Base-by-base conservation (phyloP, 2,888 invertebrate genomes). In the Agrochola macilenta region DNA sequence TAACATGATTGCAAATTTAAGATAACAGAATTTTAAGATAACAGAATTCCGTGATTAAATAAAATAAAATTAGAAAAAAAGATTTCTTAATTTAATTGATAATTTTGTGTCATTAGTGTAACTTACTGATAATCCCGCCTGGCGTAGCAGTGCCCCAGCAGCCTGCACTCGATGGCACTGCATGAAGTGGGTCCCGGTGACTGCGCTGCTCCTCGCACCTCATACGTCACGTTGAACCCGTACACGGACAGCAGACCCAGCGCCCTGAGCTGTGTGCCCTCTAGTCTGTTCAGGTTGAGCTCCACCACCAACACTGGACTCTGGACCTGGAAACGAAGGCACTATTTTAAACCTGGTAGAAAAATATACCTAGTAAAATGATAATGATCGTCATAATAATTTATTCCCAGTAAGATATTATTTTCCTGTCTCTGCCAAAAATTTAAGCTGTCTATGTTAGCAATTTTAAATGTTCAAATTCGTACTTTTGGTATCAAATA, bases 201-300 rank as follows among this genome's bases (percentile, higher is more conserved):
- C 73, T 97, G 97, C 4, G 93, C 91, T 1, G 94, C 94, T 0
- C 91, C 93, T 79, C 95, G 92, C 87, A 99, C 98, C 92, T 99
- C 98, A 93, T 99, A 99, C 46, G 99, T 99, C 89, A 99, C 98
- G 95, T 99, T 99, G 96, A 99, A 99, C n/a, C 99, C 99, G 92
- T 98, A 99, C 61, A 99, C 98, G 82, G 99, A 98, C 81, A 99
- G 96, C 52, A 99, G 97, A 76, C 98, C 98, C 83, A 98, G 95
- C 0, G 98, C 99, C 9, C 99, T 97, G 76, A 99, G 96, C 95
- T 99, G 99, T 52, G 98, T 98, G 17, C 98, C 98, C 92, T 98
- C 98, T 80, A 98, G 95, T 43, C 97, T 96, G 87, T 97, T 97
- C 89, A 99, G 97, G 65, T 97, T 96, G 89, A 99, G 97, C 85